Percentiles rank a stretch among this genome's conserved stretches.
phyloP scores from a whole-genome alignment of 1,140 invertebrate species.

The Cotesia glomerata region DNA sequence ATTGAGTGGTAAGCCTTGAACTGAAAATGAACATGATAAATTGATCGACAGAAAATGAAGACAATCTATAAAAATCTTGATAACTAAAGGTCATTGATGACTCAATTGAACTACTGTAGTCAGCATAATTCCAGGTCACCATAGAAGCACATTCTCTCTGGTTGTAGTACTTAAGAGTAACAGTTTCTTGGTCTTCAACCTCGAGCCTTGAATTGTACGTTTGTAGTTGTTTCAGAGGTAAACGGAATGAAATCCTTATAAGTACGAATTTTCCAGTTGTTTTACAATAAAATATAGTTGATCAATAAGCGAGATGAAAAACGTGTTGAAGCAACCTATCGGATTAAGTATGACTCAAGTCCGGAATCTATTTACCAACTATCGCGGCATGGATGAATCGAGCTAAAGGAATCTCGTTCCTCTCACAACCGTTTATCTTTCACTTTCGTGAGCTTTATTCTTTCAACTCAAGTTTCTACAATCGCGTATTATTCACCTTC shows the following conservation, averaged over 20 bases:
- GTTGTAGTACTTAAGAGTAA: not conserved
- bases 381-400: slow-evolving; percentile 32
- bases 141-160: slow-evolving; percentile 1
- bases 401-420: slow-evolving; percentile 32
- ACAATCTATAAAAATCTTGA: slow-evolving; percentile 2
- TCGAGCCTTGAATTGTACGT: not conserved
- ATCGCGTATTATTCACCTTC: slow-evolving; percentile 30
- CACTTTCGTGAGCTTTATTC: slow-evolving; percentile 34
- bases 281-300: not conserved
- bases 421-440: slow-evolving; percentile 37
- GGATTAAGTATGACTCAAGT: not conserved
- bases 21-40: slow-evolving; percentile 1
- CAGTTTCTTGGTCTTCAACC: not conserved
- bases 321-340: not conserved
- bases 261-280: slow-evolving; percentile 5
- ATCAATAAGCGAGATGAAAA: not conserved
- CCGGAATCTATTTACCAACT: slow-evolving; percentile 2
- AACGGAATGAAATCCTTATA: not conserved
- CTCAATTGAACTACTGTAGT: slow-evolving; percentile 2
- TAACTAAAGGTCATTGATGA: slow-evolving; percentile 4
- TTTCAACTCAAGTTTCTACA: slow-evolving; percentile 19
- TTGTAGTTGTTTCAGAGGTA: not conserved
- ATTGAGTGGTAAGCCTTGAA: not conserved
- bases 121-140: slow-evolving; percentile 6
- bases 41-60: not conserved